Percentiles rank a stretch among this genome's conserved stretches.
Evolutionary conservation across 2,888 invertebrate genomes (phyloP).

Genomic region (Lapara coniferarum): DNA sequence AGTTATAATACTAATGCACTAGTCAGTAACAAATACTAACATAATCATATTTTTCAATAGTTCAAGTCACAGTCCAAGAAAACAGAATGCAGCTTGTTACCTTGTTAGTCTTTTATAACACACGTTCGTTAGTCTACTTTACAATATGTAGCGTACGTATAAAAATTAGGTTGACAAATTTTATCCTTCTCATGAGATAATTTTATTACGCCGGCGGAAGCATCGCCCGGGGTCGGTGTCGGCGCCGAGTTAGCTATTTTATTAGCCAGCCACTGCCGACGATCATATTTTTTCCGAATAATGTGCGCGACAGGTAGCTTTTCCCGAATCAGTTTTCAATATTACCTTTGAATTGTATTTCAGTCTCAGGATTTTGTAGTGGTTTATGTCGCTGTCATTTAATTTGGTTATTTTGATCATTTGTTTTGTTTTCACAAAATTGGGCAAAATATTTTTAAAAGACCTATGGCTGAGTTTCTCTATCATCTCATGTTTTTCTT

Average conservation of each 20-base stretch:
- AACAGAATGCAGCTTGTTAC: conserved; percentile 7
- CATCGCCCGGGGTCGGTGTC: conserved; percentile 62
- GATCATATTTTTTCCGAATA: conserved; percentile 70
- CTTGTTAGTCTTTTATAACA: background rate
- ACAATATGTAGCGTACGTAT: conserved; percentile 38
- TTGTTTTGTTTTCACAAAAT: no score
- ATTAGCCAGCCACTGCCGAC: conserved; percentile 62
- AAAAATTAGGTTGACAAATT: conserved; percentile 70
- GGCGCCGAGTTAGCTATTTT: conserved; percentile 73
- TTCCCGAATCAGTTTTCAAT: conserved; percentile 57
- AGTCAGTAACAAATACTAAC: no score
- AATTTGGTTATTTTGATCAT: background rate
- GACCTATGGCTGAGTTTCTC: no score
- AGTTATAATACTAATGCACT: no score
- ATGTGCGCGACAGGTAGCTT: conserved; percentile 61
- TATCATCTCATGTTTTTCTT: no score
- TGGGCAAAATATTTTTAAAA: background rate
- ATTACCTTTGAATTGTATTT: conserved; percentile 39
- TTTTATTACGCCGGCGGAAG: conserved; percentile 71
- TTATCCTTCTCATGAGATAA: conserved; percentile 70
- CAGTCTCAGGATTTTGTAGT: background rate
- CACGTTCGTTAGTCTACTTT: conserved; percentile 14
- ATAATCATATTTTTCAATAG: no score
- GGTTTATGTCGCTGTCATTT: background rate
- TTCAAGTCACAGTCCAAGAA: background rate